phyloP scores from a whole-genome alignment of 2,888 invertebrate genomes.

The Sisyra terminalis region DNA sequence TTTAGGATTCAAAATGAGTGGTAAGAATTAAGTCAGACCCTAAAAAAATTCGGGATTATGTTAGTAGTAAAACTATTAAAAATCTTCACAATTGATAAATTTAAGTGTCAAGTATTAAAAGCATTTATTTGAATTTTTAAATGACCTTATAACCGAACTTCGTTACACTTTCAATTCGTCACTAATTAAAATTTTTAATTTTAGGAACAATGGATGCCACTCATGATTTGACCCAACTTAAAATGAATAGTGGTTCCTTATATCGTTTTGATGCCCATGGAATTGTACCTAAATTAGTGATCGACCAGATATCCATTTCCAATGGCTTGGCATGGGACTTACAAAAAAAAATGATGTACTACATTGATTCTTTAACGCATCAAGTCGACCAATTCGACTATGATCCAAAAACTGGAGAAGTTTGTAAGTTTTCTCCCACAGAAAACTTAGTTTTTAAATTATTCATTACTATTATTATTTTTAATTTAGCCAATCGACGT shows the following conservation, averaged over 20 bases:
- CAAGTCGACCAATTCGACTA: constrained; percentile 57
- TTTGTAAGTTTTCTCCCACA: constrained; percentile 33
- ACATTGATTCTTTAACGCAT: constrained; percentile 51
- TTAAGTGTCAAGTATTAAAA: no score
- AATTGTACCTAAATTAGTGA: neutral
- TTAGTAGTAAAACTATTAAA: no score
- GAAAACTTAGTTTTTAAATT: no score
- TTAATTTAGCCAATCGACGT: constrained; percentile 35
- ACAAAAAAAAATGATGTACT: constrained; percentile 49
- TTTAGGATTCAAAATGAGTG: no score
- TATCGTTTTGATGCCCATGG: constrained; percentile 17
- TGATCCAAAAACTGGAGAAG: constrained; percentile 44
- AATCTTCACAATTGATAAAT: no score
- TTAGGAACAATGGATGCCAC: constrained; percentile 44
- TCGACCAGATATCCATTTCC: constrained; percentile 38
- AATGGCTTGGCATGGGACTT: constrained; percentile 69
- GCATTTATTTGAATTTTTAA: no score
- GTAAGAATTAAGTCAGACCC: no score
- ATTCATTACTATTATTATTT: no score
- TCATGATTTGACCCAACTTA: constrained; percentile 31
- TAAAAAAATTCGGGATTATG: no score
- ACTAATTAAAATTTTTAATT: no score
- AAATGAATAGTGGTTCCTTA: constrained; percentile 33
- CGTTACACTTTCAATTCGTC: no score
- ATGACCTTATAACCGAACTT: no score